Evolutionary conservation across 2,888 invertebrate genomes (phyloP).

Genomic region (Zootermopsis nevadensis): DNA sequence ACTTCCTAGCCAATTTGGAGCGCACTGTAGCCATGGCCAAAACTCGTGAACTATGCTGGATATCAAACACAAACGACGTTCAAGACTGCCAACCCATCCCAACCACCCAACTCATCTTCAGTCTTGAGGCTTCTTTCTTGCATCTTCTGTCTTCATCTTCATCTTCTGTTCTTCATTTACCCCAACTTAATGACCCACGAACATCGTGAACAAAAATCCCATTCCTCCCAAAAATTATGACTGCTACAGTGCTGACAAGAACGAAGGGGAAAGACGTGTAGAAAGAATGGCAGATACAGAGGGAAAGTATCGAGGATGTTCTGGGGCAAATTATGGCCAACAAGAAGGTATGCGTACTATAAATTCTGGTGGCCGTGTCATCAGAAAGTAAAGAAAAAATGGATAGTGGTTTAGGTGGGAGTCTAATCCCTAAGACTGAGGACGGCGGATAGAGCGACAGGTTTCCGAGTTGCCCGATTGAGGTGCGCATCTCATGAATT

Average conservation of each 20-base stretch:
- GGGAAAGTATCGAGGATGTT: not conserved
- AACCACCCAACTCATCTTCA: conserved; percentile 50
- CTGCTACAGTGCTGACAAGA: conserved; percentile 24
- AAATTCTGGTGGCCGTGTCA: conserved; percentile 22
- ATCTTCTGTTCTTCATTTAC: conserved; percentile 62
- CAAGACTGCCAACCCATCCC: conserved; percentile 41
- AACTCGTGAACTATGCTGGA: not conserved
- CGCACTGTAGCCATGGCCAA: conserved; percentile 45
- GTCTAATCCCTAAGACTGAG: not conserved
- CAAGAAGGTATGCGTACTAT: not conserved
- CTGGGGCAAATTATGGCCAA: conserved; percentile 10
- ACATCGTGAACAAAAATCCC: conserved; percentile 25
- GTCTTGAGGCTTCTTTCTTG: conserved; percentile 65
- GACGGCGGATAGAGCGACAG: not conserved
- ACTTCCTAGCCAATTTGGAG: conserved; percentile 40
- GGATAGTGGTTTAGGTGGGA: not conserved
- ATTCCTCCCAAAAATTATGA: not conserved
- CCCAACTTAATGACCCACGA: conserved; percentile 44
- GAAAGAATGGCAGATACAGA: conserved; percentile 15
- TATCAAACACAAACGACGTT: conserved; percentile 26
- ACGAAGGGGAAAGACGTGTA: not conserved
- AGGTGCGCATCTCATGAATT: not conserved
- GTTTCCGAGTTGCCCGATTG: not conserved
- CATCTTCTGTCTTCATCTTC: conserved; percentile 64
- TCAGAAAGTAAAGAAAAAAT: conserved; percentile 1